Evolutionary conservation across 1,140 invertebrate genomes (phyloP).

Genomic region (Ruditapes philippinarum): DNA sequence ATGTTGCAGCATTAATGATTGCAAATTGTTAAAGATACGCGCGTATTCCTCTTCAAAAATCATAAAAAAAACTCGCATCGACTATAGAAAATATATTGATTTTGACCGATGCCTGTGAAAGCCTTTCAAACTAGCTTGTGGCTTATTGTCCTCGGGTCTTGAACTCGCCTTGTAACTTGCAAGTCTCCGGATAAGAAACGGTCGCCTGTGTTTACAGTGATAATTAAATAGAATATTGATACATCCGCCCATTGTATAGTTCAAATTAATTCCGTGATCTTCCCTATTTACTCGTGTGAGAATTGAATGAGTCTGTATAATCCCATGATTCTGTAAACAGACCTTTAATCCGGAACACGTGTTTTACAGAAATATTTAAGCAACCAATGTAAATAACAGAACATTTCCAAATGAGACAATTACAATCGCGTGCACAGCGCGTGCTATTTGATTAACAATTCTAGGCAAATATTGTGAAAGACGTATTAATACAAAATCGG

Average conservation of each 20-base stretch:
- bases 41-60: too few species aligned
- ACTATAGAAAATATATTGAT: too few species aligned
- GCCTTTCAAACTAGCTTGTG: too few species aligned
- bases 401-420: conserved; percentile 55
- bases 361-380: conserved; percentile 62
- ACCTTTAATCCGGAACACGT: conserved; percentile 65
- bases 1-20: too few species aligned
- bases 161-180: too few species aligned
- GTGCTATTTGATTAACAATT: conserved; percentile 65
- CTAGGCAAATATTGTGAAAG: conserved; percentile 47
- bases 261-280: conserved; percentile 64
- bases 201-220: conserved; percentile 52
- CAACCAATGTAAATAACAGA: conserved; percentile 65
- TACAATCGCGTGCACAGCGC: conserved; percentile 56
- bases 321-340: conserved; percentile 51
- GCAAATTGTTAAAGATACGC: too few species aligned
- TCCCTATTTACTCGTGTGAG: conserved; percentile 26
- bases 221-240: conserved; percentile 69
- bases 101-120: too few species aligned
- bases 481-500: conserved; percentile 62
- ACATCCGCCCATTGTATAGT: conserved; percentile 51
- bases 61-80: too few species aligned
- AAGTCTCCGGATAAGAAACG: neutral
- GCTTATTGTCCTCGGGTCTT: neutral
- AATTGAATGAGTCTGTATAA: conserved; percentile 28